These are phyloP conservation scores for Ormia ochracea DNA, from an alignment of 2,888 invertebrate species.

Conservation along the genomic window DNA sequence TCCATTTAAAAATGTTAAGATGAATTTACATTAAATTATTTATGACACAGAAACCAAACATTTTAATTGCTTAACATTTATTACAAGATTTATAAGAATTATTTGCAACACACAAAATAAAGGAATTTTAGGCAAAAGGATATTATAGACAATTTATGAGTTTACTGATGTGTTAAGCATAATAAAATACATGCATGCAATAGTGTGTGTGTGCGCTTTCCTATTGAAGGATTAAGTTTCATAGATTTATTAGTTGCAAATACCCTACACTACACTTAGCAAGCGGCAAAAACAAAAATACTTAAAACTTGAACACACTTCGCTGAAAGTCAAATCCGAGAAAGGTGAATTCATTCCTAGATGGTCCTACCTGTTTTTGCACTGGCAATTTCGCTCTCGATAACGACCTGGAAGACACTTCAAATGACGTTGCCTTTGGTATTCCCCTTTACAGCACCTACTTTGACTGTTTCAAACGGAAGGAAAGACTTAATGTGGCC, in stretches of 20 bases:
- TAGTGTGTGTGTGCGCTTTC: conserved; percentile 30
- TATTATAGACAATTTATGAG: conserved; percentile 55
- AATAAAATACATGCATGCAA: conserved; percentile 39
- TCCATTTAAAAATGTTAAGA: conserved; percentile 60
- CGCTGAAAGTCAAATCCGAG: no score
- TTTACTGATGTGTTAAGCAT: conserved; percentile 55
- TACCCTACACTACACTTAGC: neutral
- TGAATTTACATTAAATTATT: conserved; percentile 62
- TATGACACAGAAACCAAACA: conserved; percentile 61
- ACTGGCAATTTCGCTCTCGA: no score
- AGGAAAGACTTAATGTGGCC: no score
- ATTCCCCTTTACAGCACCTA: no score
- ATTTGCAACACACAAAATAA: conserved; percentile 25
- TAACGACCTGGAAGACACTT: no score
- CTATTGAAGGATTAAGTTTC: conserved; percentile 15
- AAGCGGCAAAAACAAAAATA: neutral
- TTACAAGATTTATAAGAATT: conserved; percentile 57
- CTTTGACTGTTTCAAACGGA: no score
- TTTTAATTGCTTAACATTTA: conserved; percentile 62
- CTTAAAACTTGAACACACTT: no score
- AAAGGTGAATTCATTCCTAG: no score
- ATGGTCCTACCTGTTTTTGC: no score
- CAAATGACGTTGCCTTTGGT: no score
- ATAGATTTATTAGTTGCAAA: conserved; percentile 30
- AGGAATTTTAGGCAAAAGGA: conserved; percentile 39